Conservation (phyloP, 2,888 invertebrate genomes). For the Anticlea derivata region DNA sequence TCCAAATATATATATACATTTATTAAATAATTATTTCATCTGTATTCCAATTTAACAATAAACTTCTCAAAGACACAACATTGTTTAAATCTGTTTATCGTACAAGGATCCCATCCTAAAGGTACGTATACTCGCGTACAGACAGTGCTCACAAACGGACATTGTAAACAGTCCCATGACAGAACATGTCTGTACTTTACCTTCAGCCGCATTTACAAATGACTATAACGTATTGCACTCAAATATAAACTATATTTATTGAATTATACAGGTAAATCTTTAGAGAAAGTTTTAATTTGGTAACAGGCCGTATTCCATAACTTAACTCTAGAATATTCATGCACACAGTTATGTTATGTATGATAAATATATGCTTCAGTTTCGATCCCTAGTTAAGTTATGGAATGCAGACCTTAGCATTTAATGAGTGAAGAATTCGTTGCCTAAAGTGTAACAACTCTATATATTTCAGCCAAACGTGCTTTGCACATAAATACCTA, state of each 20-base stretch:
- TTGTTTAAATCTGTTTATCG: constrained; percentile 75
- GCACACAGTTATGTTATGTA: too few species aligned
- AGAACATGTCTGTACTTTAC: constrained; percentile 9
- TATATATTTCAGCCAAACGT: constrained; percentile 1
- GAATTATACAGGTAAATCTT: constrained; percentile 2
- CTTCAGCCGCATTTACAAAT: constrained; percentile 36
- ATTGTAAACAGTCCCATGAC: too few species aligned
- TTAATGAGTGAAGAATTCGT: not conserved
- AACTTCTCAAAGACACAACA: constrained; percentile 84
- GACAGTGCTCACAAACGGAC: not conserved
- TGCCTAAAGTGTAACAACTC: not conserved
- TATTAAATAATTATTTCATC: constrained; percentile 82
- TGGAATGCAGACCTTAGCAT: not conserved
- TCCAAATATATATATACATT: constrained; percentile 84
- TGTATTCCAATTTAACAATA: constrained; percentile 84
- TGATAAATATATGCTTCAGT: too few species aligned
- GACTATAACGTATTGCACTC: constrained; percentile 36
- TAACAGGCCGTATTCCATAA: too few species aligned
- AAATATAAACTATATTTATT: not conserved
- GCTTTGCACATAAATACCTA: constrained; percentile 18
- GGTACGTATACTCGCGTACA: constrained; percentile 51
- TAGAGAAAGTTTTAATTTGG: not conserved
- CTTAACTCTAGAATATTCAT: too few species aligned
- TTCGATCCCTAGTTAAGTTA: too few species aligned
- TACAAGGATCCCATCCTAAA: constrained; percentile 69